Conservation (phyloP, 2,797 vertebrate species). For the Amblyraja radiata region DNA sequence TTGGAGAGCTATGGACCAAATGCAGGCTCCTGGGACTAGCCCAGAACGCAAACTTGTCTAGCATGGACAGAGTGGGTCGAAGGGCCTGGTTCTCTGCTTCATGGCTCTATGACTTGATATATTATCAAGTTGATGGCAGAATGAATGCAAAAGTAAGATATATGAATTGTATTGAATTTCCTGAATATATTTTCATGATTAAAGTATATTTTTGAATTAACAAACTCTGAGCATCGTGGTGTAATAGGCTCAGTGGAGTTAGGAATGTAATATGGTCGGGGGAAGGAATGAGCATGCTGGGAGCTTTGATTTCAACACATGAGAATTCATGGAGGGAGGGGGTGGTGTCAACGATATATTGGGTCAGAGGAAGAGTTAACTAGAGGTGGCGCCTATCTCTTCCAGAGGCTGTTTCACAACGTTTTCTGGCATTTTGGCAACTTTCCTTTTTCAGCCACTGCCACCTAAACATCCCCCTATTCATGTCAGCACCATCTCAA, state of each 20-base stretch:
- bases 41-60: too few relatives aligned
- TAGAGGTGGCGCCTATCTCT: neutral
- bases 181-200: too few relatives aligned
- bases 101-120: too few relatives aligned
- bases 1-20: too few relatives aligned
- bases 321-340: neutral
- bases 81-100: too few relatives aligned
- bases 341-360: too few relatives aligned
- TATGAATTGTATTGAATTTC: too few relatives aligned
- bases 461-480: neutral
- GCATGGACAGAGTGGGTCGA: too few relatives aligned
- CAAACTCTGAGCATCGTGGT: neutral
- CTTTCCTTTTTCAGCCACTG: neutral
- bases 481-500: neutral
- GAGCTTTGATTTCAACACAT: neutral
- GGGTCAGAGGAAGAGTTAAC: neutral
- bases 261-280: neutral
- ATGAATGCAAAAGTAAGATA: too few relatives aligned
- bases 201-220: too few relatives aligned
- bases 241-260: neutral
- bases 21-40: too few relatives aligned
- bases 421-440: neutral
- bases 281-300: neutral
- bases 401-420: neutral
- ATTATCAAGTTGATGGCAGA: too few relatives aligned